These are phyloP conservation scores for Lasioglossum calceatum DNA, from an alignment of 2,888 invertebrate species.

Conservation along the genomic window DNA sequence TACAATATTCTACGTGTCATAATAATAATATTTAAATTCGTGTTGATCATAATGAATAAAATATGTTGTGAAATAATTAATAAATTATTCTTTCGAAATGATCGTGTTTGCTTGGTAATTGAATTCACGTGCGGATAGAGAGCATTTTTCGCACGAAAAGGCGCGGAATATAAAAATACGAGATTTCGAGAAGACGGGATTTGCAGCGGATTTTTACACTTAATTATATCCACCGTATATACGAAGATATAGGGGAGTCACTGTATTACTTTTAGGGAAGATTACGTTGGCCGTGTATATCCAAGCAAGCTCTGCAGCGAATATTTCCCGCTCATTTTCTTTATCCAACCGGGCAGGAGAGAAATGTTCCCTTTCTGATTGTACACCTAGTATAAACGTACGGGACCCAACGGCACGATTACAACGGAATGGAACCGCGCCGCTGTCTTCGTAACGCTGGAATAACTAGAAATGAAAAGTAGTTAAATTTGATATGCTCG, in stretches of 20 bases:
- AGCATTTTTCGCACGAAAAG: not conserved
- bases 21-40: no score
- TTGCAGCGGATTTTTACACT: not conserved
- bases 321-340: slow-evolving; percentile 8
- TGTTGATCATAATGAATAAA: not conserved
- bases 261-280: slow-evolving; percentile 3
- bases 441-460: slow-evolving; percentile 8
- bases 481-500: slow-evolving; percentile 43
- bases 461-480: slow-evolving; percentile 50
- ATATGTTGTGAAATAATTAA: not conserved
- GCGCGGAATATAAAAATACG: not conserved
- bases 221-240: not conserved
- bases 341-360: slow-evolving; percentile 12
- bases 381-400: slow-evolving; percentile 28
- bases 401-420: slow-evolving; percentile 46
- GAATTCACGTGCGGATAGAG: not conserved
- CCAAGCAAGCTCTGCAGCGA: not conserved
- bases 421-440: slow-evolving; percentile 42
- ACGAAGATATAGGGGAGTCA: not conserved
- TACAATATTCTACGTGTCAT: not conserved
- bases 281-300: not conserved
- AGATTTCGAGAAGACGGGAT: not conserved
- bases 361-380: slow-evolving; percentile 33
- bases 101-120: not conserved
- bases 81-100: not conserved